Evolutionary conservation across 2,797 vertebrate species (phyloP).

Genomic region (Hoplostethus mediterraneus): DNA sequence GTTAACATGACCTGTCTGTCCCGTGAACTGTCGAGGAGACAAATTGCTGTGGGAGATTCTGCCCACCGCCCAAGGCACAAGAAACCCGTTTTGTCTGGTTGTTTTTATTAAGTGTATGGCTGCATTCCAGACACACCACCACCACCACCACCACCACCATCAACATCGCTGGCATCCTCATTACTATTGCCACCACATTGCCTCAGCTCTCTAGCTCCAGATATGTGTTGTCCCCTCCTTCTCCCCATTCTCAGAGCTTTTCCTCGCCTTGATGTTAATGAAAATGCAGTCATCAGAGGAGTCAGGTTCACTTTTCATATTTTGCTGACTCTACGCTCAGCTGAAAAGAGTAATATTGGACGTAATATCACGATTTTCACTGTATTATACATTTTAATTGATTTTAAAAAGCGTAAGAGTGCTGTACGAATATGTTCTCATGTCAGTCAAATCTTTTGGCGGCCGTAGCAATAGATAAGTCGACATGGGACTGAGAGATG

Average conservation of each 20-base stretch:
- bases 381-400: background rate
- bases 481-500: background rate
- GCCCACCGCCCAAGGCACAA: conserved; percentile 17
- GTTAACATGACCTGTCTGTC: conserved; percentile 22
- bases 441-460: background rate
- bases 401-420: background rate
- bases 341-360: background rate
- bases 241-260: background rate
- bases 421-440: background rate
- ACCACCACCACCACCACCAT: conserved; percentile 46
- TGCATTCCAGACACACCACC: conserved; percentile 25
- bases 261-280: background rate
- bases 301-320: background rate
- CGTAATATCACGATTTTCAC: background rate
- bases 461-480: background rate
- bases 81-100: conserved; percentile 26
- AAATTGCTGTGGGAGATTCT: conserved; percentile 22
- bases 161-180: conserved; percentile 26
- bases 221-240: background rate
- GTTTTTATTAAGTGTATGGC: conserved; percentile 45
- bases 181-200: conserved; percentile 16
- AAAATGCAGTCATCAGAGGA: background rate
- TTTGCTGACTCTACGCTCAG: background rate
- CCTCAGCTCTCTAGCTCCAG: background rate
- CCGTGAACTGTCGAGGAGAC: conserved; percentile 31